Evolutionary conservation across 2,888 invertebrate genomes (phyloP), one percentile per base, ranked within the genome.

Genomic region (Papilio protenor): DNA sequence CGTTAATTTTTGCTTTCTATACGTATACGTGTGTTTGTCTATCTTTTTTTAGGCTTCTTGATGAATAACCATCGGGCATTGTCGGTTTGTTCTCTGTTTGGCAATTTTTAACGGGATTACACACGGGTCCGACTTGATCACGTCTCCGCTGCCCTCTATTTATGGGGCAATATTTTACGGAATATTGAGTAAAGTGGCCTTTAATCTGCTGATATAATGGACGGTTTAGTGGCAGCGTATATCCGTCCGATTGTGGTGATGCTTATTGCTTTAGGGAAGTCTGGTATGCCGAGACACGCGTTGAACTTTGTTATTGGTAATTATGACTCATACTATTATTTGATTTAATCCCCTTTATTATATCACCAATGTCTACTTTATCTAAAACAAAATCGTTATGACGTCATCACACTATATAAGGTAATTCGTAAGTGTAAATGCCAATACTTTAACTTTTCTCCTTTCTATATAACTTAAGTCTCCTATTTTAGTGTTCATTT

Each of bases 61-160:
- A 93, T 91, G 89, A 91, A 92, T 90, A 89, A 87, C 90, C 86
- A 83, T 82, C 86, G 85, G 87, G 90, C 87, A 90, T 91, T 90
- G 90, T 91, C 87, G 87, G 93, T 92, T 92, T 90, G 92, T 93
- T 92, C 92, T 93, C 92, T 91, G 90, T 92, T 94, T 90, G 93
- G 93, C 93, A 92, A 94, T 94, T 94, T 94, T 94, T 94, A 94
- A 94, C 88, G 87, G 94, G 94, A 94, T 94, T 94, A 94, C 89
- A 86, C 81, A 82, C 84, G 86, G 86, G 84, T 85, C 86, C 84
- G 85, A 86, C 89, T 90, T 88, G 93, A 93, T 94, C 94, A 93
- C 93, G 93, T 94, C 91, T 91, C 86, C 88, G 88, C 91, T 90
- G 89, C 91, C 90, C 90, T 84, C 88, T 92, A 93, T 93, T 94